Evolutionary conservation across 2,888 invertebrate genomes (phyloP), one percentile per base, ranked within the genome.

Genomic region (Nasonovia ribisnigri): DNA sequence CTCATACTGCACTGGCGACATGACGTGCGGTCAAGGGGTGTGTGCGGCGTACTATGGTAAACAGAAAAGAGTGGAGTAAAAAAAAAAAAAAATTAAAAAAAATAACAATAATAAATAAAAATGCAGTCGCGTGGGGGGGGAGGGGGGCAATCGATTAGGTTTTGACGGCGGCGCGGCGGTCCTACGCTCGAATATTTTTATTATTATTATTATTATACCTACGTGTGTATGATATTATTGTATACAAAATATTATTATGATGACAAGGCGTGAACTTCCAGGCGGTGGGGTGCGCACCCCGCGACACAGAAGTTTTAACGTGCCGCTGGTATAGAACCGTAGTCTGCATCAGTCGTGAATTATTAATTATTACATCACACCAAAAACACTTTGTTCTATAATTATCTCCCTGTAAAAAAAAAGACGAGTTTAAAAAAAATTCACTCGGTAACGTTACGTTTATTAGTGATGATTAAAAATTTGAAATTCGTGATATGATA

Each of bases 131-230:
- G 5, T 11, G 51, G 51, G 51, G 3, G 4, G 20, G 51, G 51
- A 0, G 20, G 57, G 54, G 10, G 43, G 86, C 84, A 67, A 92
- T 92, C 92, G 87, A 92, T 87, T 86, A 60, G 86, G 86, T 92
- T 92, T 92, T 60, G 86, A 87, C 86, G 91, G 60, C 86, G 91
- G 60, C 24, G 90, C n/a, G 90, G n/a, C 36, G 8, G 84, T 84
- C 13, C 54, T 42, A 42, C 42, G 43, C 43, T 10, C 26, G 54
- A 86, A 43, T 84, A 54, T 84, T 89, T n/a, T 89, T 90, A 86
- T 91, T 86, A 54, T 67, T 67, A n/a, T 67, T 77, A n/a, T n/a
- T n/a, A n/a, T n/a, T n/a, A n/a, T n/a, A 36, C 26, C n/a, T 36
- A 77, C n/a, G 16, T 20, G 11, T 77, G 20, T 36, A 20, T 36